Percentiles rank a stretch among this genome's conserved stretches.
These are phyloP conservation scores for Scaptomyza reducta DNA, from an alignment of 2,888 invertebrate genomes.

Conservation along the genomic window DNA sequence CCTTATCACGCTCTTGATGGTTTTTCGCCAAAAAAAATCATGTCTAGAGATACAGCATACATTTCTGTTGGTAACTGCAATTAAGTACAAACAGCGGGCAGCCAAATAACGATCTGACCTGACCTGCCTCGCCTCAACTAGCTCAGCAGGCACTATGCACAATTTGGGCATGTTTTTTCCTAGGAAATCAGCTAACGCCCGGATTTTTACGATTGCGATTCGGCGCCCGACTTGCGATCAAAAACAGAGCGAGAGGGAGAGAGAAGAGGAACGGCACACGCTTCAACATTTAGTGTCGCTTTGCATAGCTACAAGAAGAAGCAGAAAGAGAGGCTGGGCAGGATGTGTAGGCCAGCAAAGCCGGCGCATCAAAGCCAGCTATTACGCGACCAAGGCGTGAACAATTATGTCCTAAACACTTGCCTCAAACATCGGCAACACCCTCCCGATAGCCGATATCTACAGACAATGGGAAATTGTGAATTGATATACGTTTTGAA, in stretches of 20 bases:
- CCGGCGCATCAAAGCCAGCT: slow-evolving; percentile 63
- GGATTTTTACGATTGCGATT: slow-evolving; percentile 26
- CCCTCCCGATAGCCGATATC: slow-evolving; percentile 8
- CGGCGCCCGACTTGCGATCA: slow-evolving; percentile 20
- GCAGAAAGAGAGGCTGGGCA: slow-evolving; percentile 33
- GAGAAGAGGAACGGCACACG: slow-evolving; percentile 43
- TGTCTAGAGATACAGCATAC: slow-evolving; percentile 2
- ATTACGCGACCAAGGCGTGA: slow-evolving; percentile 73
- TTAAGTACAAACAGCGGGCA: slow-evolving; percentile 52
- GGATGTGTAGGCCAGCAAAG: slow-evolving; percentile 42
- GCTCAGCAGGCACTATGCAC: slow-evolving; percentile 42
- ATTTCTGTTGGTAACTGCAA: slow-evolving; percentile 38
- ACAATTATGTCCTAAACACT: slow-evolving; percentile 75
- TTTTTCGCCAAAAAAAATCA: slow-evolving; percentile 49
- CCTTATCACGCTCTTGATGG: slow-evolving; percentile 26
- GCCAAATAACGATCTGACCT: slow-evolving; percentile 2
- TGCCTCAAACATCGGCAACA: slow-evolving; percentile 66
- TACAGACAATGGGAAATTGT: not conserved
- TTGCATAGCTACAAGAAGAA: slow-evolving; percentile 53
- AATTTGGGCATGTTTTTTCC: slow-evolving; percentile 31
- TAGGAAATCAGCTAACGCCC: slow-evolving; percentile 33
- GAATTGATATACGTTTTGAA: slow-evolving; percentile 11
- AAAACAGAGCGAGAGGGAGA: not conserved
- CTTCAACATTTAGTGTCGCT: slow-evolving; percentile 65
- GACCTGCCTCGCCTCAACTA: not conserved